Base-by-base conservation (phyloP, 2,888 invertebrate species). In the Drosophila siamana region DNA sequence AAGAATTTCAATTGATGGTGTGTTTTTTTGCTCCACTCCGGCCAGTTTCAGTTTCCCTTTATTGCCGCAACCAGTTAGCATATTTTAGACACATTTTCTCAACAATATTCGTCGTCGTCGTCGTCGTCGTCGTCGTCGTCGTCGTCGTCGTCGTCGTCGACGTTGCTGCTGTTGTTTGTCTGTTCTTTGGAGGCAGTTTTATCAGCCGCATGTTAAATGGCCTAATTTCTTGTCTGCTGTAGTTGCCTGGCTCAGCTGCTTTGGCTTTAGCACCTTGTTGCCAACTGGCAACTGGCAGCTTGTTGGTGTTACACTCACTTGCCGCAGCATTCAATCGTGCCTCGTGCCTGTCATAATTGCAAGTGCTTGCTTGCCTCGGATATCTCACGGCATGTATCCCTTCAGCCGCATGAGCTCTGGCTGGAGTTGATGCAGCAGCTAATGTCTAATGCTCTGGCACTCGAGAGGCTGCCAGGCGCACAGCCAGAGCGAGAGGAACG, bases 171-270 rank as follows among this genome's bases (percentile, higher is more conserved):
- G 62, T 46, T 30, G 15, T 19, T 44, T 24, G 1, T 19, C 40
- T 16, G 1, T 30, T 56, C 59, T 30, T 51, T 43, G 24, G 13
- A 38, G 28, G n/a, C 40, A 44, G 6, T 47, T 44, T 66, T 71
- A 59, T 62, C 74, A 78, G 63, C 61, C 61, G 62, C 73, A 65
- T 88, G 89, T 78, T 86, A 88, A 88, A 88, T 83, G 89, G 71
- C 89, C 89, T 89, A 80, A 88, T 84, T 89, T 82, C 55, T 19
- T 22, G 52, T 28, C 41, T 30, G 41, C 24, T 28, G 2, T n/a
- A 16, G n/a, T n/a, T n/a, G n/a, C 52, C 41, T 28, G 16, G 40
- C 26, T 28, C 52, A 47, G 48, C 36, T 59, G 61, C 67, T 64
- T 87, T 84, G 78, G 68, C 33, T 33, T 87, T 82, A 80, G 71